Base-by-base conservation (phyloP, 2,113 vertebrate genomes). In the Strix uralensis region DNA sequence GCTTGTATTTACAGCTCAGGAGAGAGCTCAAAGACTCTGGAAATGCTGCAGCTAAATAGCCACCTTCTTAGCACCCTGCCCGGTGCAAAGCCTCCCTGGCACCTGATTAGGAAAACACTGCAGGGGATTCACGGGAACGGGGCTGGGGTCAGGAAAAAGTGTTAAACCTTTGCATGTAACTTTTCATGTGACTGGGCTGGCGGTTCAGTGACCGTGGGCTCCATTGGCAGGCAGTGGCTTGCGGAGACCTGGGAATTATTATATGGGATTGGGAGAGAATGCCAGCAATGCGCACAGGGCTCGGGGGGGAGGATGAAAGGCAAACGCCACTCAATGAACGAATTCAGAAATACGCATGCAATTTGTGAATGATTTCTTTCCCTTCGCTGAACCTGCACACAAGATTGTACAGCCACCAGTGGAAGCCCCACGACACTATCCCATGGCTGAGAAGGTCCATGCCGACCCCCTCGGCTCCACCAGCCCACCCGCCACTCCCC, bases 201-300 rank as follows among this genome's bases (percentile, higher is more conserved):
- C 3, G 0, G n/a, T 55, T 17, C 63, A 86, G 77, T 47, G 88
- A 69, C 82, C 6, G 9, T 34, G 44, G 88, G 57, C 66, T 87
- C 62, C 74, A 29, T 1, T 86, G 94, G 92, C 69, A 94, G 92
- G 94, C 93, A 67, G 78, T 30, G 67, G 88, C 73, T 95, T 95
- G 87, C 0, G 18, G 81, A 81, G 84, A 89, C 67, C 91, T 94
- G 90, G 51, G 94, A 92, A 81, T 88, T 90, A 86, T 90, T 88
- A 88, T 19, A 95, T 47, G 75, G 89, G 77, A 92, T 47, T 73
- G 91, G 22, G 91, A 69, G 87, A 79, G 91, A 96, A 96, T 95
- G 95, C 72, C 84, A 94, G 81, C 85, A 96, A 95, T 84, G 90
- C 3, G 9, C 18, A 55, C 15, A 38, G 65, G 73, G 78, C 86